Base-by-base conservation (phyloP, 2,888 invertebrate genomes). In the Micoletzkya japonica region DNA sequence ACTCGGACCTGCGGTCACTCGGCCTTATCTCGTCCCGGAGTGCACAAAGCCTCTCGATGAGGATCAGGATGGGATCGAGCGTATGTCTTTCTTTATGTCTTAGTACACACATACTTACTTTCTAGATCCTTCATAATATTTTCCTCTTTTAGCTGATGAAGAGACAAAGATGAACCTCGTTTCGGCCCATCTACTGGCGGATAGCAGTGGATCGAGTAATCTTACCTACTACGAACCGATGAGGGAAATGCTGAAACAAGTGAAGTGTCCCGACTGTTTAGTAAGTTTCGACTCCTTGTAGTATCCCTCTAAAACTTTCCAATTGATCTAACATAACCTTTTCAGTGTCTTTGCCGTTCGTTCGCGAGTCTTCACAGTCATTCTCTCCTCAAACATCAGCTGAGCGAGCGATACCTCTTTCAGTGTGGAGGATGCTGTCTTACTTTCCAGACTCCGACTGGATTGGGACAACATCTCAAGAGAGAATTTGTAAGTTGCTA, bases 381-480 rank as follows among this genome's bases (percentile, higher is more conserved):
- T 24, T 32, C 32, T 32, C 44, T 49, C 32, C 3, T 32, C n/a
- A 36, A 49, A 32, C 63, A 63, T 34, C 49, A 36, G 3, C 63
- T 32, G 1, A 10, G 24, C 10, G 49, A 63, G 32, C 26, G 63
- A 63, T 49, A 34, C n/a, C 32, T 63, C 26, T 63, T 49, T 24
- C 63, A 63, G 34, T 63, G 63, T 34, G n/a, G 49, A 49, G 63
- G 63, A 3, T 63, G 63, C 24, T 20, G 30, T 0, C 4, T 17
- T 3, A 63, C 63, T 1, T 63, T 37, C 34, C 50, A 49, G 49
- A 63, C 63, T n/a, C 63, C 63, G 32, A 63, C 63, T n/a, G 63
- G 63, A 49, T 50, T 63, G 1, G 63, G 50, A 34, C 63, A 63
- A 34, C 63, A 63, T 63, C 50, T 63, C 49, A 63, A 50, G 50